Evolutionary conservation across 2,888 invertebrate species (phyloP), one percentile per base, ranked within the genome.

Genomic region (Sialis lutaria): DNA sequence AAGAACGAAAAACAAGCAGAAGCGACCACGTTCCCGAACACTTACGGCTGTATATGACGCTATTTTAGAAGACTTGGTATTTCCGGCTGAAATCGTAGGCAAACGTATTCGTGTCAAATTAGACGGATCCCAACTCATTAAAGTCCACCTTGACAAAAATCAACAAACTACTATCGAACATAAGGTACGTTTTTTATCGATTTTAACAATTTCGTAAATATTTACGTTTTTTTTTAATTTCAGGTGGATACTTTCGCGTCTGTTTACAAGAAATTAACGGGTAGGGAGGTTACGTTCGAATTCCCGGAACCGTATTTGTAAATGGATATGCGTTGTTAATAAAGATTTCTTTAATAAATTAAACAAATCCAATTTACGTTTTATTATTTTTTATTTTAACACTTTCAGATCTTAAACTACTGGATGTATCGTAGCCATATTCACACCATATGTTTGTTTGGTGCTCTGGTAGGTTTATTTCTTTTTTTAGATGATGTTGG

Each of bases 141-240:
- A 98, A 73, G 93, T 97, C 56, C 96, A 96, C 68, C 76, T 98
- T 62, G 95, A 96, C 69, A 97, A 96, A 72, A 89, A 84, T 67
- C 95, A 97, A 67, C 96, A 96, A 71, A 97, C 96, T 52, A 96
- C 93, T 57, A 93, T 98, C 69, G 98, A 97, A 75, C 97, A 97
- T 68, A 98, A 98, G 82, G 93, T 95, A 67, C 61, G 53, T 53
- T 45, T 30, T 22, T 9, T 22, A 33, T 44, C 33, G 4, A 33
- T 39, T 44, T 33, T 13, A 33, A 9, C 7, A 13, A 10, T 39
- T 41, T 47, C 40, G 8, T 4, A 31, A 42, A 31, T 42, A 7
- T 7, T 49, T 40, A 42, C n/a, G n/a, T 9, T 39, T 48, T 53
- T 48, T 54, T 55, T 54, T 64, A 65, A 56, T 76, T 75, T 41